phyloP scores from a whole-genome alignment of 2,888 invertebrate species.

The Trisateles emortualis region DNA sequence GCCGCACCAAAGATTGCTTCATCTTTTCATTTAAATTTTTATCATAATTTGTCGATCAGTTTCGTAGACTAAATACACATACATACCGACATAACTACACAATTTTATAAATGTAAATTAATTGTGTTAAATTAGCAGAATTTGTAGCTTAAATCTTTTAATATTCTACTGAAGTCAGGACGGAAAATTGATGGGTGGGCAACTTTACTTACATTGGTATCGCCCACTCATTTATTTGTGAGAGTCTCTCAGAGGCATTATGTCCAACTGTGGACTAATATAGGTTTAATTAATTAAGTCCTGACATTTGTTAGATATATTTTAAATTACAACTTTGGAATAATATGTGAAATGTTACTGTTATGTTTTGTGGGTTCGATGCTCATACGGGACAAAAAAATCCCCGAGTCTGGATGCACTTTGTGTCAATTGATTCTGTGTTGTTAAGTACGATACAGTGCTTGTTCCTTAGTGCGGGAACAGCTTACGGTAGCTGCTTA shows the following conservation, averaged over 20 bases:
- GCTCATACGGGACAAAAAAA: too few relatives aligned
- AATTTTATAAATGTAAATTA: conserved; percentile 33
- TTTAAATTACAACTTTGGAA: conserved; percentile 15
- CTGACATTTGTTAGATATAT: conserved; percentile 3
- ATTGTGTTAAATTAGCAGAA: conserved; percentile 46
- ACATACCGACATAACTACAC: conserved; percentile 17
- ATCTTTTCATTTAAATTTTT: neutral
- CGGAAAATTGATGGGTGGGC: conserved; percentile 18
- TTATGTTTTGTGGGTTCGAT: too few relatives aligned
- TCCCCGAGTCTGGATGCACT: too few relatives aligned
- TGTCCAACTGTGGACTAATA: neutral
- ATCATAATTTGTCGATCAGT: conserved; percentile 11
- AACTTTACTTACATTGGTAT: neutral
- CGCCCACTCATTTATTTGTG: neutral
- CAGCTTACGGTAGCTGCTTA: too few relatives aligned
- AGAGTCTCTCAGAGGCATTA: neutral
- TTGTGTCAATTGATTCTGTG: too few relatives aligned
- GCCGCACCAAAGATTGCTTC: neutral
- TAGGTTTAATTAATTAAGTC: neutral
- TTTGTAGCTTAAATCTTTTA: conserved; percentile 37
- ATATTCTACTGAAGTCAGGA: conserved; percentile 28
- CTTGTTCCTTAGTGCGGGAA: too few relatives aligned
- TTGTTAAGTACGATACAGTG: too few relatives aligned
- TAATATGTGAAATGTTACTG: neutral
- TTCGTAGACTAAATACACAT: conserved; percentile 7